These are phyloP conservation scores for Gryon sp. DNA, from an alignment of 1,140 invertebrate species.

Conservation along the genomic window DNA sequence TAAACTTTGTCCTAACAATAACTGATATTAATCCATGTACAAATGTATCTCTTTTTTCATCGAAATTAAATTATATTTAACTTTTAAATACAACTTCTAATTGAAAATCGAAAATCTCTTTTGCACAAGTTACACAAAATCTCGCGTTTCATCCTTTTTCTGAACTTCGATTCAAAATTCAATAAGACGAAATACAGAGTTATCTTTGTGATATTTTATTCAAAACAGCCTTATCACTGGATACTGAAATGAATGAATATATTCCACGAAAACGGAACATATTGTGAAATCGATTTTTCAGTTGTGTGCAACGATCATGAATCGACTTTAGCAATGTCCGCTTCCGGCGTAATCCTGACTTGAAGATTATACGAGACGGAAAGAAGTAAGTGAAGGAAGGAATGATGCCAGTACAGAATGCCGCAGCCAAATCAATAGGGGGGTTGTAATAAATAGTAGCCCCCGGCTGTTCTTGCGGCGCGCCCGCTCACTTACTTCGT, in stretches of 20 bases:
- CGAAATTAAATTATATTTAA: too few species aligned
- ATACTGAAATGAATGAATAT: background rate
- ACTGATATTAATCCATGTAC: too few species aligned
- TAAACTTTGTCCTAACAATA: too few species aligned
- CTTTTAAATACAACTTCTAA: too few species aligned
- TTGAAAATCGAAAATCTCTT: too few species aligned
- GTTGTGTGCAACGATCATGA: slow-evolving; percentile 31
- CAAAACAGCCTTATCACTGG: slow-evolving; percentile 1
- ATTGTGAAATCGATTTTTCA: slow-evolving; percentile 25
- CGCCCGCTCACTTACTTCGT: slow-evolving; percentile 25
- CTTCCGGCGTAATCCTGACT: slow-evolving; percentile 14
- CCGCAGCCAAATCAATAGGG: slow-evolving; percentile 58
- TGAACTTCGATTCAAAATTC: too few species aligned
- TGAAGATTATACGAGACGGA: slow-evolving; percentile 38
- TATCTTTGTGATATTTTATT: too few species aligned
- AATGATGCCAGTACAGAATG: slow-evolving; percentile 49
- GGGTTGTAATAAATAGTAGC: slow-evolving; percentile 54
- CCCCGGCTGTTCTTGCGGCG: slow-evolving; percentile 48
- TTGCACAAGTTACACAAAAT: too few species aligned
- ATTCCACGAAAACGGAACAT: slow-evolving; percentile 21
- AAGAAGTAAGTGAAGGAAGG: slow-evolving; percentile 37
- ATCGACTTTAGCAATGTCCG: slow-evolving; percentile 36
- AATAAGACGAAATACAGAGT: too few species aligned
- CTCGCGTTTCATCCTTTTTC: too few species aligned
- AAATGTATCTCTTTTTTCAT: too few species aligned